phyloP scores from a whole-genome alignment of 2,797 vertebrate genomes.

The Lerista edwardsae region DNA sequence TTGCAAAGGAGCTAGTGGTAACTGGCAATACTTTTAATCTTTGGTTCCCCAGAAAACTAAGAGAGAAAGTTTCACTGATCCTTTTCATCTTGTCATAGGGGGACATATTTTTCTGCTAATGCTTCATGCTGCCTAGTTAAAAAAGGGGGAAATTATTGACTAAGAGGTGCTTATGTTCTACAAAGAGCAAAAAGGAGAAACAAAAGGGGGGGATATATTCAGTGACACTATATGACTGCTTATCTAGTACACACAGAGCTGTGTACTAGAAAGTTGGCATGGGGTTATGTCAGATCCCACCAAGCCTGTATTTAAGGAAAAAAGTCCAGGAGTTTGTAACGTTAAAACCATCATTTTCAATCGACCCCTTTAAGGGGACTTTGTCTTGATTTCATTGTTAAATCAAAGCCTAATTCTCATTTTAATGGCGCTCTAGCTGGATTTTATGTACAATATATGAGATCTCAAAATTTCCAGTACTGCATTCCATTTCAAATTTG shows the following conservation, averaged over 20 bases:
- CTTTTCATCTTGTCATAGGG: neutral
- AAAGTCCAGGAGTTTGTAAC: neutral
- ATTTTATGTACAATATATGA: neutral
- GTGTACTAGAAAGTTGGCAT: neutral
- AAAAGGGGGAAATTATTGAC: neutral
- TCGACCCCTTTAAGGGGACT: neutral
- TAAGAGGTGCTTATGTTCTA: neutral
- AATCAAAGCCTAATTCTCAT: neutral
- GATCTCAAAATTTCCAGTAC: constrained; percentile 6
- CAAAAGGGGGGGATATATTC: neutral
- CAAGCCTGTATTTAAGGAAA: rapidly evolving
- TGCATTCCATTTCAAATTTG: constrained; percentile 19
- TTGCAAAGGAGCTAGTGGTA: rapidly evolving
- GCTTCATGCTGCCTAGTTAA: neutral
- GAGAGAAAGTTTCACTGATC: neutral
- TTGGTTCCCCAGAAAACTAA: constrained; percentile 12
- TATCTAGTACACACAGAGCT: neutral
- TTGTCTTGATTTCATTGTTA: neutral
- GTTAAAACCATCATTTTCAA: neutral
- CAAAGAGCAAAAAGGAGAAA: neutral
- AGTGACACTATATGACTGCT: neutral
- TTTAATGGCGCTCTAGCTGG: neutral
- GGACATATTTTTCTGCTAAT: constrained; percentile 8
- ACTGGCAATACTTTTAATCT: neutral
- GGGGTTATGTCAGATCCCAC: neutral